Evolutionary conservation across 1,140 invertebrate genomes (phyloP).

Genomic region (Physella acuta): DNA sequence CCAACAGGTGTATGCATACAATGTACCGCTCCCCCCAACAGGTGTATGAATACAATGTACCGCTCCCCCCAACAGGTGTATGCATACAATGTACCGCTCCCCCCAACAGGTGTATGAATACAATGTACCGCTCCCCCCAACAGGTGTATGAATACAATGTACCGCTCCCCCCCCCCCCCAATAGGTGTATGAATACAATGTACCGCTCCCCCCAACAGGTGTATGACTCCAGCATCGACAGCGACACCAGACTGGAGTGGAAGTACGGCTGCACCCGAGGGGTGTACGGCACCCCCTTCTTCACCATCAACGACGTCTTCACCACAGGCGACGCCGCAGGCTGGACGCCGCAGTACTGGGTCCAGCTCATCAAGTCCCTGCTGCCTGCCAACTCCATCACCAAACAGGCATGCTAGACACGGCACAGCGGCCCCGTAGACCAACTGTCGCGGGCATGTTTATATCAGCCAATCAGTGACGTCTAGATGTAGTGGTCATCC

Average conservation of each 20-base stretch:
- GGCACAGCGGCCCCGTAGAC: no score
- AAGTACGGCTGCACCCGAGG: constrained; percentile 45
- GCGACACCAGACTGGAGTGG: constrained; percentile 35
- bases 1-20: no score
- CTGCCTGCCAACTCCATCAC: background rate
- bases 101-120: background rate
- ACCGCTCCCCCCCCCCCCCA: no score
- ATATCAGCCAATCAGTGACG: no score
- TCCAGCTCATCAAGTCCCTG: constrained; percentile 36
- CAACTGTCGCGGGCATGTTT: no score
- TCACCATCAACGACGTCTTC: constrained; percentile 44
- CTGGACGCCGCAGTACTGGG: constrained; percentile 40
- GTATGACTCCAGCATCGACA: constrained; percentile 21
- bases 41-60: background rate
- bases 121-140: background rate
- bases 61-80: background rate
- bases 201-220: background rate
- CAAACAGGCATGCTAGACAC: no score
- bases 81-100: background rate
- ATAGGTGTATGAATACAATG: no score
- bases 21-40: no score
- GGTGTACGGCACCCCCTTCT: constrained; percentile 41
- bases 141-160: background rate
- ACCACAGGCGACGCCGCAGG: constrained; percentile 30
- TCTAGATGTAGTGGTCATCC: no score